These are phyloP conservation scores for Stomorhina lunata DNA, from an alignment of 2,888 invertebrate genomes.

Conservation along the genomic window DNA sequence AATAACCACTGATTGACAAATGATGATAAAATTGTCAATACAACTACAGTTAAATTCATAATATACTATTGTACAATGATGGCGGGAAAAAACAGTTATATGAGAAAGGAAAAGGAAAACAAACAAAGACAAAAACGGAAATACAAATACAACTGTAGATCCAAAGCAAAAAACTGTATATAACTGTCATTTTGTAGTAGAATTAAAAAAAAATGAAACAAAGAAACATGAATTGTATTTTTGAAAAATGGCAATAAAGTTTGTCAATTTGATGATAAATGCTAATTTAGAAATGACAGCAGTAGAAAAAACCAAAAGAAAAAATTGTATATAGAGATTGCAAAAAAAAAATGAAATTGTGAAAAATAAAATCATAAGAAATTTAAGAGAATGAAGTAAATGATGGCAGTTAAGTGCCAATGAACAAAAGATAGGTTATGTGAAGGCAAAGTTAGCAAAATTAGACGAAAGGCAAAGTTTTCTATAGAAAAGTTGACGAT, in stretches of 20 bases:
- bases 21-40: slow-evolving; percentile 62
- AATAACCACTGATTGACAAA: slow-evolving; percentile 65
- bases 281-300: slow-evolving; percentile 64
- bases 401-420: slow-evolving; percentile 47
- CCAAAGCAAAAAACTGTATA: not conserved
- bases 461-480: too few species aligned
- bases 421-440: slow-evolving; percentile 10
- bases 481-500: too few species aligned
- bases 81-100: slow-evolving; percentile 11
- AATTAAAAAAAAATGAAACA: not conserved
- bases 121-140: slow-evolving; percentile 27
- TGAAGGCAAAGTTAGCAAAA: not conserved
- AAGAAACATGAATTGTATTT: slow-evolving; percentile 41
- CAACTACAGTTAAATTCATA: slow-evolving; percentile 34
- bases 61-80: slow-evolving; percentile 7
- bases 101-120: slow-evolving; percentile 40
- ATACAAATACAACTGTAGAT: slow-evolving; percentile 2
- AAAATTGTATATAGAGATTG: not conserved
- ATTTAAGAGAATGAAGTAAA: slow-evolving; percentile 13
- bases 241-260: slow-evolving; percentile 61
- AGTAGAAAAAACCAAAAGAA: slow-evolving; percentile 8
- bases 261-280: slow-evolving; percentile 66
- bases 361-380: slow-evolving; percentile 4
- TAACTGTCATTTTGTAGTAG: not conserved
- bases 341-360: not conserved